Base-by-base conservation (phyloP, 2,113 vertebrate genomes). In the Poecile atricapillus region DNA sequence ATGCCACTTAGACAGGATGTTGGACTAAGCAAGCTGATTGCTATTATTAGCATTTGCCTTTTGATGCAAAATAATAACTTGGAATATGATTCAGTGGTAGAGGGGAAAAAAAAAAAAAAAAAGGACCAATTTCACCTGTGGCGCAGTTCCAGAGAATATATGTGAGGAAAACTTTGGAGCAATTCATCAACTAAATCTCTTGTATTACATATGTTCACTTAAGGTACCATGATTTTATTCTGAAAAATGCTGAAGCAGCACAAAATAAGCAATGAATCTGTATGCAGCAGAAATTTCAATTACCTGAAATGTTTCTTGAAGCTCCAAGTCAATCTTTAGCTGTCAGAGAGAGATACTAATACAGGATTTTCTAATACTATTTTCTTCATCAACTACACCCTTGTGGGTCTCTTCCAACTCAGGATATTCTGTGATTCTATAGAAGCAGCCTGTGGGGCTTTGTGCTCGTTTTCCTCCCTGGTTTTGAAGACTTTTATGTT, bases 121-220 rank as follows among this genome's bases (percentile, higher is more conserved):
- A 46, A 10, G 3, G 67, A 28, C 14, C 10, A 24, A 65, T 85
- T 91, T 91, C 9, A 94, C 65, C 46, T 68, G 41, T 75, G 59
- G 62, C 7, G 0, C 44, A 84, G 49, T 71, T 94, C 82, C 79
- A 94, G 73, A 25, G 70, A 87, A 77, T 25, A 55, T 33, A 65
- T 4, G 16, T 0, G 0, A 91, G 75, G 41, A 93, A 94, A 58
- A 84, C 55, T 93, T 62, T 43, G 39, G 65, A 82, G 23, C 69
- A 91, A 92, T 83, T 86, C 8, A 88, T 95, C 94, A 90, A 85
- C 70, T 89, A 91, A 95, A 88, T 65, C 77, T 90, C 37, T 52
- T 81, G 24, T 70, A 78, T 78, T 93, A 80, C 35, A 39, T 53
- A 92, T 55, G 56, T 74, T 67, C 77, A 87, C 67, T 75, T 89